Evolutionary conservation across 2,797 vertebrate genomes (phyloP), one percentile per base, ranked within the genome.

Genomic region (Anguilla marmorata): DNA sequence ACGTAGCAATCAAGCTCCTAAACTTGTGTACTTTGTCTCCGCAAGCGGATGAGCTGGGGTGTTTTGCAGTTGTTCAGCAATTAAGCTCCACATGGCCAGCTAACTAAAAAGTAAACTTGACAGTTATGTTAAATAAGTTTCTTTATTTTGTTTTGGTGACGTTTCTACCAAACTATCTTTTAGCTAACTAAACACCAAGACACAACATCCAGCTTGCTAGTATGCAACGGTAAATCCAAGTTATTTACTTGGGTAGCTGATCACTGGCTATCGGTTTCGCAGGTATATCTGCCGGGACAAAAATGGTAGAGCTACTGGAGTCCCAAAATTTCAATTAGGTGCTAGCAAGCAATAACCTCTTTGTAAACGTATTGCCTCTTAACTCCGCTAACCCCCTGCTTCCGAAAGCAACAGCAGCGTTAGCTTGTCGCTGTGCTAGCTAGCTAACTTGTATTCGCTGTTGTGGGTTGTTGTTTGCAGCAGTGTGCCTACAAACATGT

Each of bases 21-120:
- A 69, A 82, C 79, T 82, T 82, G 41, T 48, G 79, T 82, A 76
- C 79, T 82, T 82, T 50, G 79, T 50, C 41, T 82, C 21, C 41
- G 45, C 79, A 50, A 48, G 19, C 21, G 41, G 79, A 82, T 33
- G 79, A 79, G 16, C 74, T 79, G 74, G 74, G 74, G 14, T 45
- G 45, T 16, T 79, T 45, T 16, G 69, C 74, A 19, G 74, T 45
- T 79, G 74, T 79, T 79, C 37, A 79, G 74, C 74, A 41, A 41
- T 45, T 9, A 45, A 7, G 33, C 37, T 79, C 74, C 74, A 45
- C 33, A 41, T 16, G 33, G 33, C n/a, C 27, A 72, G n/a, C 16
- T 45, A 41, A 16, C 74, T 45, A 41, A 79, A 4, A 45, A 16
- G 12, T 79, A 41, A 79, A 79, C 74, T 79, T 79, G 37, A 45